Evolutionary conservation across 2,113 vertebrate genomes (phyloP).

Genomic region (Pteronura brasiliensis): DNA sequence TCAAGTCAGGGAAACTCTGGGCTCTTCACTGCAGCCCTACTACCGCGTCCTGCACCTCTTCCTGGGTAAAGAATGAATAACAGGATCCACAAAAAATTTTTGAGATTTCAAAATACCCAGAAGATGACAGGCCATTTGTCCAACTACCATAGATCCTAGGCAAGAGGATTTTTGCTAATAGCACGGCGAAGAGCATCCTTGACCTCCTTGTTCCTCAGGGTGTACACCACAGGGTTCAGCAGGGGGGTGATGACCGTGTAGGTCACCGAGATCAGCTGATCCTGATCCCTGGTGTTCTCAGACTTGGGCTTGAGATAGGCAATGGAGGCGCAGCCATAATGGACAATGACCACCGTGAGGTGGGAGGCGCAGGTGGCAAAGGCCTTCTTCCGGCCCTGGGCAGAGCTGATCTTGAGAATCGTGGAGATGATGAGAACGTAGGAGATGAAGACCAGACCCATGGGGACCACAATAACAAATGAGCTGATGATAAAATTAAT

Average conservation of each 20-base stretch:
- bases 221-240: slow-evolving; percentile 75
- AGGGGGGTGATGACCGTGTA: slow-evolving; percentile 70
- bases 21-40: not conserved
- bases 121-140: not conserved
- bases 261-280: slow-evolving; percentile 62
- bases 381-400: slow-evolving; percentile 40
- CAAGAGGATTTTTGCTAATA: not conserved
- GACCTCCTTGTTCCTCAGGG: slow-evolving; percentile 75
- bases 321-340: slow-evolving; percentile 32
- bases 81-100: not conserved
- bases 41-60: not conserved
- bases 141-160: not conserved
- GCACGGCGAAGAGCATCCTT: slow-evolving; percentile 62
- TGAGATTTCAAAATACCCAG: not conserved
- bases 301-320: slow-evolving; percentile 69
- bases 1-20: not conserved
- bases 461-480: slow-evolving; percentile 66
- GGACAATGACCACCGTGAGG: slow-evolving; percentile 52
- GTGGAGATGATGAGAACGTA: slow-evolving; percentile 49
- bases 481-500: slow-evolving; percentile 71
- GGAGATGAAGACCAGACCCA: slow-evolving; percentile 70
- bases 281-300: slow-evolving; percentile 19
- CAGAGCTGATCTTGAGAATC: slow-evolving; percentile 65
- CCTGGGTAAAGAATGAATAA: not conserved
- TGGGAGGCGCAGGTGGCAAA: slow-evolving; percentile 74